Conservation (phyloP, 2,888 invertebrate species). For the Aleiodes alternator region DNA sequence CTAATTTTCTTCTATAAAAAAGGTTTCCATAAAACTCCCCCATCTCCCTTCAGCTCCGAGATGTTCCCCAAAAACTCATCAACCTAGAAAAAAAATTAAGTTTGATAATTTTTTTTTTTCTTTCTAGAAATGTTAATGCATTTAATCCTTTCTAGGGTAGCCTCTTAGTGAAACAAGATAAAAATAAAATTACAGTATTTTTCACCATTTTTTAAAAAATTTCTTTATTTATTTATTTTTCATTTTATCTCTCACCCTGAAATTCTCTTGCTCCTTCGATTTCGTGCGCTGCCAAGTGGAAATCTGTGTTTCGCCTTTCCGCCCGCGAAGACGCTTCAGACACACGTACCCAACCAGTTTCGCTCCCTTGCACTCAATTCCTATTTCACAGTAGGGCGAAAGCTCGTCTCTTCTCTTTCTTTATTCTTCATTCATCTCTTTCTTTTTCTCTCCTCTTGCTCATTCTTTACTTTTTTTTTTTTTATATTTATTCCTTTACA, state of each 20-base stretch:
- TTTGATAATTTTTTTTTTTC: no score
- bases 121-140: no score
- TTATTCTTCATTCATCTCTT: not conserved
- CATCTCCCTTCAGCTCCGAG: no score
- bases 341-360: conserved; percentile 35
- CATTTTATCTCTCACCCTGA: conserved; percentile 39
- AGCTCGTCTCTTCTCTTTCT: not conserved
- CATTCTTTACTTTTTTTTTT: not conserved
- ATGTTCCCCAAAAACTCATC: no score
- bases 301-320: conserved; percentile 55
- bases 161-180: conserved; percentile 3
- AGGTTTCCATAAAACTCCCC: no score
- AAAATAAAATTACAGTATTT: conserved; percentile 28
- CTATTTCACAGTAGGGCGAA: conserved; percentile 42
- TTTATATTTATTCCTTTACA: conserved; percentile 14
- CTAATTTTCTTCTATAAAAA: no score
- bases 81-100: no score
- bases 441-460: not conserved
- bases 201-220: not conserved
- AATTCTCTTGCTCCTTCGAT: conserved; percentile 50
- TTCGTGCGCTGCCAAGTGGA: conserved; percentile 57
- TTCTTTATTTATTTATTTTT: conserved; percentile 24
- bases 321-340: conserved; percentile 46
- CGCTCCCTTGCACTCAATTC: conserved; percentile 37
- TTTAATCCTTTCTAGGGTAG: not conserved